phyloP scores from a whole-genome alignment of 2,888 invertebrate species.

The Drosophila neonasuta region DNA sequence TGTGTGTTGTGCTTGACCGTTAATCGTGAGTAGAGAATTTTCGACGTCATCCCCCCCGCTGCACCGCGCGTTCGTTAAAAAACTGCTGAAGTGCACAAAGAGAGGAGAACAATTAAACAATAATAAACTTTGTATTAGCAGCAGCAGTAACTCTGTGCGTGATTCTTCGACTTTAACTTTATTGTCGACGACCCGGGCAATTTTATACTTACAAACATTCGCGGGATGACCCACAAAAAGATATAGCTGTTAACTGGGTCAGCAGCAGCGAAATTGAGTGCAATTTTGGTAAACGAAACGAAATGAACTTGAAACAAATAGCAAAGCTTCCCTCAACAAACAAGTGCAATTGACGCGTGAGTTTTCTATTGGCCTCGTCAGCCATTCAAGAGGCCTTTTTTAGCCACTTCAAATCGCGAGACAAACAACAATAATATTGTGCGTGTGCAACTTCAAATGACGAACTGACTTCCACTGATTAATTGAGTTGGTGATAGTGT shows the following conservation, averaged over 20 bases:
- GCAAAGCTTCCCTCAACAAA: conserved; percentile 34
- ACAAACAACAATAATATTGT: conserved; percentile 9
- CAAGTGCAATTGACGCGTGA: conserved; percentile 41
- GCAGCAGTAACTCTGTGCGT: background rate
- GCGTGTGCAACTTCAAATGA: conserved; percentile 28
- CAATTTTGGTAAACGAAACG: conserved; percentile 33
- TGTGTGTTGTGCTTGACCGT: background rate
- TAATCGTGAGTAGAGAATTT: conserved; percentile 13
- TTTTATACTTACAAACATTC: conserved; percentile 10
- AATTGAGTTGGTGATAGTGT: background rate
- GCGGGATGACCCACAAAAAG: conserved; percentile 52
- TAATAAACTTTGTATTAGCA: background rate
- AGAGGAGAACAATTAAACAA: conserved; percentile 4
- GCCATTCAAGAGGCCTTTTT: conserved; percentile 27
- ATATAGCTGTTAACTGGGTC: conserved; percentile 16
- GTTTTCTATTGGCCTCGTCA: conserved; percentile 18
- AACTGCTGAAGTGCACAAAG: conserved; percentile 23
- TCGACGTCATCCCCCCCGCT: background rate
- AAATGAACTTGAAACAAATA: conserved; percentile 51
- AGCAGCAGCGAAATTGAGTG: conserved; percentile 12
- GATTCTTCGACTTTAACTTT: background rate
- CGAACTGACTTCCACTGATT: conserved; percentile 14
- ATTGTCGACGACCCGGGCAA: conserved; percentile 7
- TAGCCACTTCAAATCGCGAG: conserved; percentile 9
- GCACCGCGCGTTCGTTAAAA: conserved; percentile 38